Evolutionary conservation across 2,113 vertebrate species (phyloP), one percentile per base, ranked within the genome.

Genomic region (Ciconia stormi): DNA sequence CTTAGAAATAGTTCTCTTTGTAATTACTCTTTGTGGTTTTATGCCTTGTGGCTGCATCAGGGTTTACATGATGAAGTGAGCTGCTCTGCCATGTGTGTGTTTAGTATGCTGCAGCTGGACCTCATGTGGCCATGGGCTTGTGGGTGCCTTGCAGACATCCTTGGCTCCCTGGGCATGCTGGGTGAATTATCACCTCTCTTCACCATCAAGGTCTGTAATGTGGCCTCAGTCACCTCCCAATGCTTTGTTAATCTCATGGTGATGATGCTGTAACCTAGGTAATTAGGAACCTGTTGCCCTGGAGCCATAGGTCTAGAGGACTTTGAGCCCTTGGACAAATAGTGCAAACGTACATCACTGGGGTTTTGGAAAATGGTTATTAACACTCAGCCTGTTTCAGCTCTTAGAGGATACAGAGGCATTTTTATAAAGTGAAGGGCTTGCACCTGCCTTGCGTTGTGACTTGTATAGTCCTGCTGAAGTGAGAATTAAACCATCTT

Each of bases 111-210:
- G 46, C 20, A 74, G 49, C 40, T 30, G 15, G 59, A 71, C n/a
- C 20, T 84, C 6, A 5, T 12, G 44, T 40, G 67, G 11, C 40
- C 3, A 8, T 46, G 66, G 49, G 17, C 50, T 63, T 47, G n/a
- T 1, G 1, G 52, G 26, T 3, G 21, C 40, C 72, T 42, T 1
- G 1, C 46, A 59, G 26, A 7, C 9, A 10, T 4, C 27, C 27
- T 27, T 2, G 2, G 40, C 13, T 80, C 23, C 44, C 26, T 26
- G 23, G 55, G 58, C 32, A 56, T 3, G 3, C 20, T 23, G 12
- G 6, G 23, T 59, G 34, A 59, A 18, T 53, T 67, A 38, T 29
- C 42, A 18, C 44, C 30, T 63, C 42, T 50, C 4, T 13, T 61
- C 3, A 2, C 13, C 29, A 21, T 47, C 47, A 7, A 2, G 0